Conservation (phyloP, 2,113 vertebrate genomes). For the Aptenodytes patagonicus region DNA sequence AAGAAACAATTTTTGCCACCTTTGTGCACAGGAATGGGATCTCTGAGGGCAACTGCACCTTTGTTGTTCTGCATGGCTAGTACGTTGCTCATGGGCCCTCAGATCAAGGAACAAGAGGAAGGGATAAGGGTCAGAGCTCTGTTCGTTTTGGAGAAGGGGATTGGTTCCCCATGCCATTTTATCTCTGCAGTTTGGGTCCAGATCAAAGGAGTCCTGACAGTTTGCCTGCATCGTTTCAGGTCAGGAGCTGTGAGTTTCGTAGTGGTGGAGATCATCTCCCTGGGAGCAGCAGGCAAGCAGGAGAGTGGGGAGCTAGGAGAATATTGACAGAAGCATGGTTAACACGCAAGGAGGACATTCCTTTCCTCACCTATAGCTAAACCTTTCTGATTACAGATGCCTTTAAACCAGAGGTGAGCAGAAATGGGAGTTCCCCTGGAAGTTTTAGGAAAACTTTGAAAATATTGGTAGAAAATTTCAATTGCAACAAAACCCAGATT, state of each 20-base stretch:
- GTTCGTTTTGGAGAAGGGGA: background rate
- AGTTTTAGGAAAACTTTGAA: background rate
- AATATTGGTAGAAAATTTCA: background rate
- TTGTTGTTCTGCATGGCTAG: background rate
- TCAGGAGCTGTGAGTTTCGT: background rate
- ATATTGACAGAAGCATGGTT: background rate
- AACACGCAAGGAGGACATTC: background rate
- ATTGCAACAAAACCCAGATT: rapidly evolving
- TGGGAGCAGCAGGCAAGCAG: background rate
- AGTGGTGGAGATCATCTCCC: background rate
- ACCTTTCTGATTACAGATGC: conserved; percentile 27
- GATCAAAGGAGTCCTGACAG: background rate
- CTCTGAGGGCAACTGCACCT: background rate
- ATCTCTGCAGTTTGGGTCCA: background rate
- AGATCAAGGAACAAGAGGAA: background rate
- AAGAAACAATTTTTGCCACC: background rate
- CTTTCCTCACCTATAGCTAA: background rate
- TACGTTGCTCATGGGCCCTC: background rate
- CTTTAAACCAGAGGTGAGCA: conserved; percentile 13
- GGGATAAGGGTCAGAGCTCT: background rate
- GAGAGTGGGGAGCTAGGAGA: background rate
- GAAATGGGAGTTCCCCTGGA: background rate
- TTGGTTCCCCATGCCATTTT: background rate
- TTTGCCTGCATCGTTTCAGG: background rate
- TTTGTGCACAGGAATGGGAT: background rate